A percentile compares a stretch with the other conserved stretches of the same genome.
Evolutionary conservation across 2,113 vertebrate species (phyloP).

Genomic region (Albula glossodonta): DNA sequence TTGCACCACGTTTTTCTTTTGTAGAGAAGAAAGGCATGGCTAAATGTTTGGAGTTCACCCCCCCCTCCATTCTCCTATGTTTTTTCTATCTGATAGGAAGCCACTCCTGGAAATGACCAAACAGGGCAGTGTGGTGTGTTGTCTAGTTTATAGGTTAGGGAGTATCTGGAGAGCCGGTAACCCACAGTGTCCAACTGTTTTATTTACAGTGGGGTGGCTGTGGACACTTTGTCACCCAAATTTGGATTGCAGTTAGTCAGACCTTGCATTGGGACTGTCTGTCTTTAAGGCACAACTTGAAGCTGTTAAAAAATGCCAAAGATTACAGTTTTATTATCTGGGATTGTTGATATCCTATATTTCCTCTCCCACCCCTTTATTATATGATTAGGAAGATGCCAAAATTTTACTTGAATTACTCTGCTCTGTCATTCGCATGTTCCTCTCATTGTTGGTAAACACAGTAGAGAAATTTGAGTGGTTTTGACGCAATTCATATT

Average conservation of each 20-base stretch:
- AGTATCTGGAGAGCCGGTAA: neutral
- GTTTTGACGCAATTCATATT: neutral
- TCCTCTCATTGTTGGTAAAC: neutral
- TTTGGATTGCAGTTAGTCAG: conserved; percentile 33
- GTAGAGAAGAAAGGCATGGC: conserved; percentile 4
- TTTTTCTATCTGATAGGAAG: conserved; percentile 13
- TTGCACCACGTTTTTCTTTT: neutral
- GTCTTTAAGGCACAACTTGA: neutral
- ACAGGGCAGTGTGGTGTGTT: conserved; percentile 1
- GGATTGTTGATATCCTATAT: neutral
- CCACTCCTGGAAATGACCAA: conserved; percentile 16
- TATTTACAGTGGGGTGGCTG: neutral
- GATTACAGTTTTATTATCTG: neutral
- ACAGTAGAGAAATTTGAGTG: neutral
- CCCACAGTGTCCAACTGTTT: neutral
- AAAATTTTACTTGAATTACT: neutral
- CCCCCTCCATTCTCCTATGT: neutral
- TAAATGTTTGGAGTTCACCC: neutral
- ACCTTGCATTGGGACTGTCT: neutral
- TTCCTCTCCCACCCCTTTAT: neutral
- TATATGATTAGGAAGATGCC: neutral
- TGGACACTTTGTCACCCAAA: neutral
- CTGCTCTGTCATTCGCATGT: neutral
- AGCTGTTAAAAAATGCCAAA: neutral
- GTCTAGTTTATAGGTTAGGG: conserved; percentile 11